Base-by-base conservation (phyloP, 2,113 vertebrate species). In the Pomatostomus ruficeps region DNA sequence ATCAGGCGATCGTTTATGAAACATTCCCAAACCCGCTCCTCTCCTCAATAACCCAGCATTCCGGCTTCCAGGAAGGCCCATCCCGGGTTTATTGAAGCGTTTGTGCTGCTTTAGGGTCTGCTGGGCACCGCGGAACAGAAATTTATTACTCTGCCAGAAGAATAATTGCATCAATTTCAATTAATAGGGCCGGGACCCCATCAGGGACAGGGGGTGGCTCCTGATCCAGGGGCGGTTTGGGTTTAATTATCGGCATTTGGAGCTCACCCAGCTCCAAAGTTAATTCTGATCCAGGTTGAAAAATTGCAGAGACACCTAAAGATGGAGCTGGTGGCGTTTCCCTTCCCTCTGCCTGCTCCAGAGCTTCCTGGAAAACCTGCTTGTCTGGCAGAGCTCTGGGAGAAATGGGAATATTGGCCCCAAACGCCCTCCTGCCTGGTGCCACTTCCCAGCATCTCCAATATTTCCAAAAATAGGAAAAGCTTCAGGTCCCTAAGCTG, bases 91-190 rank as follows among this genome's bases (percentile, higher is more conserved):
- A 96, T 97, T 96, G 94, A 94, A 88, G 86, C 66, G 45, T 95
- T 96, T 97, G 89, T 93, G 91, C 95, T 95, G 68, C 94, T 96
- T 78, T 93, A 92, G 91, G 90, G 91, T 97, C 95, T 61, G 7
- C 40, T 83, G 95, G 92, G 78, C 92, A 90, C 68, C 2, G 23
- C 83, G 85, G 86, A 95, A 92, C 55, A 77, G 93, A 91, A 91
- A 92, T 81, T 42, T 52, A 94, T 97, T 68, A 52, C 68, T 49
- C 46, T 73, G 92, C 35, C 74, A n/a, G 71, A 94, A 82, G 92
- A 97, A 95, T 91, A 96, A 96, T 96, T 78, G 82, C 59, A 72
- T 86, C 72, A 23, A 86, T 97, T 95, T 97, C 88, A 93, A 95
- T 74, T 89, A 95, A 90, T 25, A 70, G 92, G 81, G 72, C 62